These are phyloP conservation scores for Megaceryle maxima DNA, from an alignment of 2,113 vertebrate species.

Conservation along the genomic window DNA sequence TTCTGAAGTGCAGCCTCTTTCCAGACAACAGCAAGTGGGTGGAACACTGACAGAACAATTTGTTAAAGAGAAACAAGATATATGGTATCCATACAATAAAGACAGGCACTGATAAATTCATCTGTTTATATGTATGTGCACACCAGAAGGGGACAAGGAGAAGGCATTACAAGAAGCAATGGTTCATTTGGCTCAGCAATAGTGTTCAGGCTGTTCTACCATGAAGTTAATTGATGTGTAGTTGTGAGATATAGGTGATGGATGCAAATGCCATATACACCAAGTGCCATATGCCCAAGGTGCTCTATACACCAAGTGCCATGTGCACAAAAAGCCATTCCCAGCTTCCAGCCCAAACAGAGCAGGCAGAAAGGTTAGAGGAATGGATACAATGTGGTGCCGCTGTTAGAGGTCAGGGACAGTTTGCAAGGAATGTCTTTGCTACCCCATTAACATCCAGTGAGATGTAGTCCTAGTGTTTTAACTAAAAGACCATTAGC, in stretches of 20 bases:
- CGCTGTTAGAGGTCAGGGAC: background rate
- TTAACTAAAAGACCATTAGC: background rate
- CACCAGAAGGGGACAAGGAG: background rate
- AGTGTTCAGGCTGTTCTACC: background rate
- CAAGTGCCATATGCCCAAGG: too few species aligned
- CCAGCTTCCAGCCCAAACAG: background rate
- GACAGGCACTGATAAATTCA: background rate
- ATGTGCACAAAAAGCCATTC: background rate
- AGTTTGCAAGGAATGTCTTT: background rate
- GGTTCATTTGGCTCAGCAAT: accelerated
- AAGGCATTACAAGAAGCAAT: background rate
- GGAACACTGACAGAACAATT: background rate
- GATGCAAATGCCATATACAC: background rate
- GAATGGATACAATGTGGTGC: accelerated
- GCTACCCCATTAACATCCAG: background rate
- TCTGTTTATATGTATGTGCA: background rate
- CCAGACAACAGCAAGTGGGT: background rate
- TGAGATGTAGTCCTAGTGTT: background rate
- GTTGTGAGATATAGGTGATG: background rate
- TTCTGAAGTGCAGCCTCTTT: background rate
- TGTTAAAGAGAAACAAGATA: background rate
- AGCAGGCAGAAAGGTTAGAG: background rate
- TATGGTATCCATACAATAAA: background rate
- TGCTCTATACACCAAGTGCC: background rate
- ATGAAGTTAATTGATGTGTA: accelerated